phyloP scores from a whole-genome alignment of 2,888 invertebrate species.

The Julus scandinavius region DNA sequence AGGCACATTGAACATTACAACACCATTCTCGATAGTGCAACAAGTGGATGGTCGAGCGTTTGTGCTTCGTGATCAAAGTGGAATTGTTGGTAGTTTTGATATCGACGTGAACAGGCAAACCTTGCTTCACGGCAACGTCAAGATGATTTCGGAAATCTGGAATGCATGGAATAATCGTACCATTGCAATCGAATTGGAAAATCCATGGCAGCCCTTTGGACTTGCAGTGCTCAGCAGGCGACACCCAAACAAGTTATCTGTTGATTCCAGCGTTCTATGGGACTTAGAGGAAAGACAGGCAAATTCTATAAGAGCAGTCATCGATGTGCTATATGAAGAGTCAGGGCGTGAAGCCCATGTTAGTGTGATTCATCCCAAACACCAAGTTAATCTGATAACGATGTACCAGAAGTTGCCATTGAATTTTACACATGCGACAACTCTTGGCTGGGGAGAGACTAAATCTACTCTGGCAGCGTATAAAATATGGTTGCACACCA shows the following conservation, averaged over 20 bases:
- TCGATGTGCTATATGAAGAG: constrained; percentile 12
- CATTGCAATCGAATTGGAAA: constrained; percentile 49
- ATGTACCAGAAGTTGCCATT: constrained; percentile 24
- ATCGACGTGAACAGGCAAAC: constrained; percentile 8
- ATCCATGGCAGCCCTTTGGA: constrained; percentile 54
- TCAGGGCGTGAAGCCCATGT: constrained; percentile 40
- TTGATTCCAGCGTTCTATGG: constrained; percentile 36
- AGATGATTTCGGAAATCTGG: not conserved
- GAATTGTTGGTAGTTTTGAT: not conserved
- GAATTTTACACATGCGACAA: constrained; percentile 48
- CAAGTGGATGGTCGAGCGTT: constrained; percentile 46
- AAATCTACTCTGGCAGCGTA: constrained; percentile 47
- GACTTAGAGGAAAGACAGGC: constrained; percentile 9
- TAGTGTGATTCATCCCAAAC: constrained; percentile 49
- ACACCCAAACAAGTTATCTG: not conserved
- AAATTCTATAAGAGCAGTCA: not conserved
- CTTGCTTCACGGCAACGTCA: constrained; percentile 36
- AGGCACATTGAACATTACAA: constrained; percentile 39
- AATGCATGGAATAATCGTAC: constrained; percentile 44
- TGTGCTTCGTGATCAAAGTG: not conserved
- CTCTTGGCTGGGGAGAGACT: constrained; percentile 20
- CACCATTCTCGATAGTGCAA: constrained; percentile 52
- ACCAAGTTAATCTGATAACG: constrained; percentile 11
- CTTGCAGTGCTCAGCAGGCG: not conserved
- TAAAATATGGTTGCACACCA: constrained; percentile 45